Conservation (phyloP, 2,888 invertebrate genomes). For the Cephus runcator region DNA sequence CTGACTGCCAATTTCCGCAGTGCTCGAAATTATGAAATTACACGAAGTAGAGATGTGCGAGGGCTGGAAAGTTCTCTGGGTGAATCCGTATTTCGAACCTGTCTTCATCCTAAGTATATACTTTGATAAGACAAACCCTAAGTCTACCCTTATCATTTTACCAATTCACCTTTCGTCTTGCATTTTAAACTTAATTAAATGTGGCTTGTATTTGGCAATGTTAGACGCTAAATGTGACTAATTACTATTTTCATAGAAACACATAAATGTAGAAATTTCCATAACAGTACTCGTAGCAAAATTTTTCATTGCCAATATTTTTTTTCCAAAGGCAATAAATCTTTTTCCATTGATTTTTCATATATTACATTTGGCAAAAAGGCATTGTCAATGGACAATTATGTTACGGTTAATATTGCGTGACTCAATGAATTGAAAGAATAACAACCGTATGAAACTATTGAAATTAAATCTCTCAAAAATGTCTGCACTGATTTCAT, state of each 20-base stretch:
- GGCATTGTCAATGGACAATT: too few relatives aligned
- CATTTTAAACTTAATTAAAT: neutral
- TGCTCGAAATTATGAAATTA: neutral
- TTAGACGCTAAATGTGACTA: neutral
- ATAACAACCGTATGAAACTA: neutral
- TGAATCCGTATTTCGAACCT: neutral
- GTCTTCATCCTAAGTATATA: neutral
- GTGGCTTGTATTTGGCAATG: neutral
- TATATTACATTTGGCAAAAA: too few relatives aligned
- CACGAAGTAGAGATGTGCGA: neutral
- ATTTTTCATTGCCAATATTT: too few relatives aligned
- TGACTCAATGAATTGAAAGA: neutral
- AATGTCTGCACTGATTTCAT: neutral
- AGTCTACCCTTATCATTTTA: neutral
- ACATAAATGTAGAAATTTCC: too few relatives aligned
- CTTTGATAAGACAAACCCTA: neutral
- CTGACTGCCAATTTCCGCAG: neutral
- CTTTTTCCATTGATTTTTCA: too few relatives aligned
- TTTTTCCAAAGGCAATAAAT: too few relatives aligned
- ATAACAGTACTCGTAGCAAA: too few relatives aligned
- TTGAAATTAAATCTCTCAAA: neutral
- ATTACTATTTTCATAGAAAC: neutral
- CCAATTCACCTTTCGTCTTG: neutral
- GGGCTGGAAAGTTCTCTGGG: neutral
- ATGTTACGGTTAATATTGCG: neutral